phyloP scores from a whole-genome alignment of 1,140 invertebrate species.

The Ericerus pela region DNA sequence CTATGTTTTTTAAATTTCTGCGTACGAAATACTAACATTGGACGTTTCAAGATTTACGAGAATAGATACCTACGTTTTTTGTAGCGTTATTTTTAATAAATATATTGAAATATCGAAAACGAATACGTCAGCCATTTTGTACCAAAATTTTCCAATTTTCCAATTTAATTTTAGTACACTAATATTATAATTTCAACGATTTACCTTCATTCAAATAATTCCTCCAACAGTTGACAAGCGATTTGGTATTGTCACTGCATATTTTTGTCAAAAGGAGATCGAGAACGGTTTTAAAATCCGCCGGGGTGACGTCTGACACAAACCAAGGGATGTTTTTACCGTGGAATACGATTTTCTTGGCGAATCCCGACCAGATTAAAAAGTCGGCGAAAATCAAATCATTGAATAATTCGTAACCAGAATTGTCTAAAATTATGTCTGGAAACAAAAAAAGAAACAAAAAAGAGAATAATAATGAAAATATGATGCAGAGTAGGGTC shows the following conservation, averaged over 20 bases:
- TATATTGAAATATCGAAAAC: too few relatives aligned
- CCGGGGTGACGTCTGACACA: slow-evolving; percentile 70
- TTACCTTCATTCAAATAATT: slow-evolving; percentile 18
- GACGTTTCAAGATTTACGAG: too few relatives aligned
- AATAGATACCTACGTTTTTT: too few relatives aligned
- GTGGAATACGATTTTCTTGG: slow-evolving; percentile 60
- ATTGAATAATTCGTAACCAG: slow-evolving; percentile 82
- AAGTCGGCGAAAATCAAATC: slow-evolving; percentile 80
- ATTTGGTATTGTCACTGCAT: slow-evolving; percentile 29
- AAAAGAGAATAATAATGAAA: too few relatives aligned
- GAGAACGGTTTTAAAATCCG: slow-evolving; percentile 62
- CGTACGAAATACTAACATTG: too few relatives aligned
- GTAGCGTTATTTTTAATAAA: too few relatives aligned
- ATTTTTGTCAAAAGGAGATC: slow-evolving; percentile 31
- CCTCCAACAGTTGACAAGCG: slow-evolving; percentile 40
- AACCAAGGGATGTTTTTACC: slow-evolving; percentile 91
- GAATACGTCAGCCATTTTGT: too few relatives aligned
- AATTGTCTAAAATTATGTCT: slow-evolving; percentile 84
- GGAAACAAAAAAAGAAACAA: slow-evolving; percentile 21
- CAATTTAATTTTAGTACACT: too few relatives aligned
- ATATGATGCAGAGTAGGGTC: too few relatives aligned
- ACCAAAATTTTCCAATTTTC: too few relatives aligned
- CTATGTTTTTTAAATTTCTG: too few relatives aligned
- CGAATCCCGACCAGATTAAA: slow-evolving; percentile 48
- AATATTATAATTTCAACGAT: too few relatives aligned